Percentiles rank a stretch among this genome's conserved stretches.
phyloP scores from a whole-genome alignment of 2,888 invertebrate genomes.

The Eupithecia tripunctaria region DNA sequence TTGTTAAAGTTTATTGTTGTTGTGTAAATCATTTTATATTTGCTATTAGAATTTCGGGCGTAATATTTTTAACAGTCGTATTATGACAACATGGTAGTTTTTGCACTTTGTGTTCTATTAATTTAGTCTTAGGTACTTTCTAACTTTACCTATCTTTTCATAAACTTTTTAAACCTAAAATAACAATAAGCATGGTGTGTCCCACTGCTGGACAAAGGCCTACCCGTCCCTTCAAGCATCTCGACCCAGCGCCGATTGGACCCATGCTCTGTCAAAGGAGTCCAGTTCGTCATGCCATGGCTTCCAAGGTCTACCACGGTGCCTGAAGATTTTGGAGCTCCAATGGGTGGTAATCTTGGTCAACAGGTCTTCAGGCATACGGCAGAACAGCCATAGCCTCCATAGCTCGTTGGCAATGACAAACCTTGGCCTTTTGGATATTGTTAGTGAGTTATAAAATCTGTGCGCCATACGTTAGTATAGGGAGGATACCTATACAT shows the following conservation, averaged over 20 bases:
- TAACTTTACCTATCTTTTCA: not conserved
- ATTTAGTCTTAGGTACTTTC: not conserved
- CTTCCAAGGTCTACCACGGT: not conserved
- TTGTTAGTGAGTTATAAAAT: not conserved
- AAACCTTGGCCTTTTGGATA: not conserved
- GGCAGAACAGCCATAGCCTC: too few relatives aligned
- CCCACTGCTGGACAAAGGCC: not conserved
- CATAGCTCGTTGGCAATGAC: not conserved
- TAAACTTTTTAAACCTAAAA: not conserved
- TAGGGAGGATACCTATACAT: not conserved
- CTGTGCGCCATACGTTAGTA: not conserved
- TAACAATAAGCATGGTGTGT: not conserved
- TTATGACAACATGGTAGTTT: not conserved
- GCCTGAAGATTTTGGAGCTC: not conserved
- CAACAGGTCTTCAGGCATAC: not conserved
- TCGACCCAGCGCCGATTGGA: not conserved
- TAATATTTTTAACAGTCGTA: not conserved
- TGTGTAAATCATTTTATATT: constrained; percentile 1
- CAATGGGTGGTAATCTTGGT: not conserved
- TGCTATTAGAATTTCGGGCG: not conserved
- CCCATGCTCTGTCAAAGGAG: not conserved
- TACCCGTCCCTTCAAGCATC: not conserved
- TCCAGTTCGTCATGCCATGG: not conserved
- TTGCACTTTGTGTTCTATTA: too few relatives aligned
- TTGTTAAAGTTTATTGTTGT: constrained; percentile 9